Evolutionary conservation across 2,113 vertebrate genomes (phyloP).

Genomic region (Tyto alba): DNA sequence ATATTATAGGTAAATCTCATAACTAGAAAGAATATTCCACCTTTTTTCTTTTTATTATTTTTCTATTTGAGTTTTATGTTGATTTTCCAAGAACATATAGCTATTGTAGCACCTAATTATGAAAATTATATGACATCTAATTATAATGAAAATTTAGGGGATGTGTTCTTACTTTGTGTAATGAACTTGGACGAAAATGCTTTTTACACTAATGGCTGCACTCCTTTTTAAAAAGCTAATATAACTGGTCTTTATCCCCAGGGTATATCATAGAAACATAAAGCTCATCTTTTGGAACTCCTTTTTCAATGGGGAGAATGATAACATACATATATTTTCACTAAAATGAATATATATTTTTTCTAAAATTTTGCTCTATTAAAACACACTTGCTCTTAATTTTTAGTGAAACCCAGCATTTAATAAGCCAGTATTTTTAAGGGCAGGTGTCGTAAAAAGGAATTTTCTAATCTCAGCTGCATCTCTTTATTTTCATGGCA

Average conservation of each 20-base stretch:
- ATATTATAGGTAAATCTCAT: neutral
- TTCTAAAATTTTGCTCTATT: neutral
- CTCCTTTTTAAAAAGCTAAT: constrained; percentile 17
- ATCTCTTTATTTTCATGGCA: neutral
- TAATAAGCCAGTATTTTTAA: neutral
- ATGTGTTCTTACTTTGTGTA: constrained; percentile 27
- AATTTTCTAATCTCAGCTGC: neutral
- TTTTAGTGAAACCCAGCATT: neutral
- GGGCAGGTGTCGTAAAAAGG: neutral
- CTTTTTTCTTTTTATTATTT: neutral
- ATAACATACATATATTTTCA: neutral
- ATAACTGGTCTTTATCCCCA: neutral
- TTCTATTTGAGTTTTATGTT: neutral
- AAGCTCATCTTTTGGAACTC: constrained; percentile 8
- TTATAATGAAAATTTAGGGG: constrained; percentile 21
- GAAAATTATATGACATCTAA: neutral
- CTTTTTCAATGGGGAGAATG: neutral
- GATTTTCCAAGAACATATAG: neutral
- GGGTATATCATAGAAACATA: neutral
- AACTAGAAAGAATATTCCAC: neutral
- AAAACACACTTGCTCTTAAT: neutral
- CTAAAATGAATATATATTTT: neutral
- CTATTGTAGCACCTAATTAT: neutral
- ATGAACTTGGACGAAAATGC: constrained; percentile 19
- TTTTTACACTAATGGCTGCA: neutral